Percentiles rank a stretch among this genome's conserved stretches.
These are phyloP conservation scores for Cheilosia pagana DNA, from an alignment of 2,888 invertebrate genomes.

Conservation along the genomic window DNA sequence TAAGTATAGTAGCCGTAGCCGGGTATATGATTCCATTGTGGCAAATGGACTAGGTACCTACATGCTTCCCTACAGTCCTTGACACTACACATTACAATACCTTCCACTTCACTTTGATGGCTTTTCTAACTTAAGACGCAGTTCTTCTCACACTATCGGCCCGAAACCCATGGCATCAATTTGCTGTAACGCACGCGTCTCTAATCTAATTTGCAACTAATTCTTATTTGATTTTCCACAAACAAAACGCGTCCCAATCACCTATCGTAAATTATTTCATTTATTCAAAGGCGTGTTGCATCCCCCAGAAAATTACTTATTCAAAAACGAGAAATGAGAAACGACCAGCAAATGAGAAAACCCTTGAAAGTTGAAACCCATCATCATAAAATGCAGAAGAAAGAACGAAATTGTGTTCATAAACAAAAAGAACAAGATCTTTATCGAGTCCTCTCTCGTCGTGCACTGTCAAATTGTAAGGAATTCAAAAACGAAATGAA, in stretches of 20 bases:
- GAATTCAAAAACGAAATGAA: slow-evolving; percentile 48
- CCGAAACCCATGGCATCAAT: too few species aligned
- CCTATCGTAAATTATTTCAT: slow-evolving; percentile 43
- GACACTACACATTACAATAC: too few species aligned
- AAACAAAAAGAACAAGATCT: slow-evolving; percentile 60
- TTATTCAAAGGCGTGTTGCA: neutral
- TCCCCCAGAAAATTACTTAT: neutral
- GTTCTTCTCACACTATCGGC: too few species aligned
- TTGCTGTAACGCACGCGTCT: too few species aligned
- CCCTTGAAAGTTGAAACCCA: slow-evolving; percentile 22
- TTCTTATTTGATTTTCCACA: too few species aligned
- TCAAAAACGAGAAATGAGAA: slow-evolving; percentile 24
- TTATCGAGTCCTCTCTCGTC: slow-evolving; percentile 49
- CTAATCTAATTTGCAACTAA: too few species aligned
- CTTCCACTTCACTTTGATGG: too few species aligned
- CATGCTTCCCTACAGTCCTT: too few species aligned
- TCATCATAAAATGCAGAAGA: slow-evolving; percentile 39
- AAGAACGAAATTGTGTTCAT: slow-evolving; percentile 21
- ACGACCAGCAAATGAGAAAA: slow-evolving; percentile 15
- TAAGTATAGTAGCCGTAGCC: too few species aligned
- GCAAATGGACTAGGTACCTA: too few species aligned
- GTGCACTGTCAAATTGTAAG: slow-evolving; percentile 52
- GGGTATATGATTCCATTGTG: too few species aligned
- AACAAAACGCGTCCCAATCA: neutral
- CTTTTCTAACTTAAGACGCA: too few species aligned